Base-by-base conservation (phyloP, 1,140 invertebrate genomes). In the Drosophila nannoptera region DNA sequence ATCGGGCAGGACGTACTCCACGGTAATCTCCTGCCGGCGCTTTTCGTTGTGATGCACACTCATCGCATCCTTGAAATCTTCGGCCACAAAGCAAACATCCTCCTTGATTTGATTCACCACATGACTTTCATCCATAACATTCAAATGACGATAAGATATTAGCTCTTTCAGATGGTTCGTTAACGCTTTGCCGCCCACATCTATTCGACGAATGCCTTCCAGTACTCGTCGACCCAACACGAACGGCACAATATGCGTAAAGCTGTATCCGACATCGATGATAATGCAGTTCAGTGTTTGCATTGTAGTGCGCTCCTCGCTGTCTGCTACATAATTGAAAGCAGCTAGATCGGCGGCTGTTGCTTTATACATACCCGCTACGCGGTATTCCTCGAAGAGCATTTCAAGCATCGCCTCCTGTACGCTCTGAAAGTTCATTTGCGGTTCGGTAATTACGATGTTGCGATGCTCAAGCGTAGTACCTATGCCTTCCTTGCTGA, bases 81-180 rank as follows among this genome's bases (percentile, higher is more conserved):
- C 91, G 0, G 97, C 95, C 0, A 99, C 97, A 91, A 95, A 99
- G 88, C 98, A 99, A 0, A 95, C 93, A 90, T 99, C 98, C 91
- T 99, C 99, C 90, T 99, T 99, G 0, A 96, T 95, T 91, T 99
- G 97, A 90, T 99, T 99, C 7, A 99, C 97, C 0, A 99, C 97
- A 90, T 97, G 98, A 0, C 98, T 99, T 90, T 99, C 99, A 89
- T 99, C 98, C 96, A 99, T 97, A 0, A 99, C 97, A 92, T 99
- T 96, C 12, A 99, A 90, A 83, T 99, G 98, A 38, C 98, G 92
- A 67, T 89, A 89, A 0, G 98, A 99, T 67, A 99, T 95, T 7
- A 99, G 94, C 90, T 99, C 98, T 89, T 99, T 99, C 36, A 99
- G 90, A 90, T 99, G 97, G 92, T 99, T 99, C 0, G 99, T 99